phyloP scores from a whole-genome alignment of 2,113 vertebrate species.

The Agelaius tricolor region DNA sequence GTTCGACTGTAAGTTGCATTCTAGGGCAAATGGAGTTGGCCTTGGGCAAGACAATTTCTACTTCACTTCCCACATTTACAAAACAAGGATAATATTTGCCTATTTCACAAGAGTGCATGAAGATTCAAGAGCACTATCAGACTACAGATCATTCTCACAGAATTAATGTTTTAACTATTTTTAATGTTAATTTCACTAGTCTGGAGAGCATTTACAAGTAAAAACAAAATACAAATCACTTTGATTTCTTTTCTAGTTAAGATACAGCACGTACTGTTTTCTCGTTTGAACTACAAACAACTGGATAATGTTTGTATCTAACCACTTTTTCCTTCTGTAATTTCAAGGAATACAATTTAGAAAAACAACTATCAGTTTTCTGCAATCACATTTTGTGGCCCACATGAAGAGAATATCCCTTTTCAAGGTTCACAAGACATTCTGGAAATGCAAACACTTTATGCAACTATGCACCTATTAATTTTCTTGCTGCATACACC shows the following conservation, averaged over 20 bases:
- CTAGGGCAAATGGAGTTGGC: conserved; percentile 25
- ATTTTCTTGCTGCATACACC: neutral
- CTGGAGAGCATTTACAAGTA: neutral
- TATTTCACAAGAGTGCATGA: conserved; percentile 15
- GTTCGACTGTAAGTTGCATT: conserved; percentile 12
- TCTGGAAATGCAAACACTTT: conserved; percentile 6
- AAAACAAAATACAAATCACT: neutral
- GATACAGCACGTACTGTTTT: neutral
- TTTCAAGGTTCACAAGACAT: neutral
- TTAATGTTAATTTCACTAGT: neutral
- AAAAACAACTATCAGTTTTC: neutral
- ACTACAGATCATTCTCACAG: neutral
- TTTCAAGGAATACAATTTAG: neutral
- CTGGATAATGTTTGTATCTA: neutral
- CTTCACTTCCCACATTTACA: conserved; percentile 50
- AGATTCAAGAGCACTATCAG: conserved; percentile 9
- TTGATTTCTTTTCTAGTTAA: neutral
- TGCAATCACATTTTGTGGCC: neutral
- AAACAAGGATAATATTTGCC: conserved; percentile 47
- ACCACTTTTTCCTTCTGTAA: neutral
- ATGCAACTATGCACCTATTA: neutral
- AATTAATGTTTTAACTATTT: conserved; percentile 26
- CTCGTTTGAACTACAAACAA: neutral
- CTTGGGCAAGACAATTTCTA: conserved; percentile 62
- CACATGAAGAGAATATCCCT: neutral